Evolutionary conservation across 1,140 invertebrate species (phyloP).

Genomic region (Drosophila mojavensis): DNA sequence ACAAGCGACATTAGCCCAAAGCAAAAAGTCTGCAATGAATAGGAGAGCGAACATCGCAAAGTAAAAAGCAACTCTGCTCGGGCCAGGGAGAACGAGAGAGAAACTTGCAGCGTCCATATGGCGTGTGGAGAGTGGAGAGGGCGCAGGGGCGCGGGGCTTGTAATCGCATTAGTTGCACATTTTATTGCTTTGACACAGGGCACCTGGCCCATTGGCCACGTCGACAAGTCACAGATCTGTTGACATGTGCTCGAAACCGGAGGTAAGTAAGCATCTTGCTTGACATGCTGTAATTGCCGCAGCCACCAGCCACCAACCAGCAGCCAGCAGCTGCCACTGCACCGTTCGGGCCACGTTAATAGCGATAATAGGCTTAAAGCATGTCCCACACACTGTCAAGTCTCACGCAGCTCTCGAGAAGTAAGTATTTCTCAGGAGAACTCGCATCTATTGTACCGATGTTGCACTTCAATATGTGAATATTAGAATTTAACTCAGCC

Average conservation of each 20-base stretch:
- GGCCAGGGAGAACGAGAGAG: not conserved
- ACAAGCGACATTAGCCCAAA: not conserved
- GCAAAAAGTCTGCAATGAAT: not conserved
- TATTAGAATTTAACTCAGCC: too few species aligned
- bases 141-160: constrained; percentile 17
- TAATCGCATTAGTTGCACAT: constrained; percentile 81
- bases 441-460: too few species aligned
- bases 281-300: constrained; percentile 65
- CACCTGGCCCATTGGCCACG: constrained; percentile 8
- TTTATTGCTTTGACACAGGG: constrained; percentile 62
- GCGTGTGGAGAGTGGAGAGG: not conserved
- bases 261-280: constrained; percentile 32
- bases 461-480: too few species aligned
- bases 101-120: constrained; percentile 5
- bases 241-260: constrained; percentile 26
- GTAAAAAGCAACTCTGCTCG: not conserved
- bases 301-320: not conserved
- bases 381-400: not conserved
- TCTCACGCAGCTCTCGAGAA: too few species aligned
- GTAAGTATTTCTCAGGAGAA: too few species aligned
- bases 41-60: not conserved
- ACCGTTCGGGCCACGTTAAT: constrained; percentile 17
- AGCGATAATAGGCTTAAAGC: constrained; percentile 42
- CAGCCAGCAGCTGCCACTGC: constrained; percentile 35
- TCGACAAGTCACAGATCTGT: constrained; percentile 25